Base-by-base conservation (phyloP, 1,140 invertebrate genomes). In the Leptinotarsa defecta region DNA sequence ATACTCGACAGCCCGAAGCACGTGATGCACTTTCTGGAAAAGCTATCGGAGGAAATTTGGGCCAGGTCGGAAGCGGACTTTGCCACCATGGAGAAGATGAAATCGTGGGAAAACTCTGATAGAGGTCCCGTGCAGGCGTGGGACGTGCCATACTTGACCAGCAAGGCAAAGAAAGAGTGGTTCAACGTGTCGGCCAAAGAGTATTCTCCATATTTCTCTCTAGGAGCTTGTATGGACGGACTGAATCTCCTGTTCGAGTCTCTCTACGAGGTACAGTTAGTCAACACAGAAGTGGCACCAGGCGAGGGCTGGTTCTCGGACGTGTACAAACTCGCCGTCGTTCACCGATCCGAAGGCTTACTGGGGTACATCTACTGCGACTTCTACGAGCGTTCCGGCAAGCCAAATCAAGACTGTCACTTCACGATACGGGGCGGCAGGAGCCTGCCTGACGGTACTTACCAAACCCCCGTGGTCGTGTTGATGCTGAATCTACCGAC, bases 281-380 rank as follows among this genome's bases (percentile, higher is more conserved):
- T 93, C 71, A 88, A 90, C 74, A 89, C 91, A 64, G 91, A 94
- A 75, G 88, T 94, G 77, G 85, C 90, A 65, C 87, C 89, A 52
- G 79, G 76, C 1, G 80, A 81, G 73, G 77, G 76, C 1, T 98
- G 97, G 97, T 87, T 91, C 19, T 87, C 89, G 63, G 94, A 97
- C 86, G 91, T 99, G 24, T 93, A 96, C 81, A 99, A 99, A 88
- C 85, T 99, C 71, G 91, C 91, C 43, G 94, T 98, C 22, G 88
- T 92, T 13, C 92, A 97, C 82, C 91, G 93, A 75, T 88, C 83
- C 2, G 93, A 96, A 81, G 92, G 92, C 13, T 83, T 93, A 20
- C 86, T 99, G 8, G 98, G 98, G 0, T 91, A 96, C 82, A 98
- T 99, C 82, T 99, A 99, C 86, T 98, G 98, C 87, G 98, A 99